Conservation (phyloP, 2,113 vertebrate genomes). For the Microcebus lehilahytsara region DNA sequence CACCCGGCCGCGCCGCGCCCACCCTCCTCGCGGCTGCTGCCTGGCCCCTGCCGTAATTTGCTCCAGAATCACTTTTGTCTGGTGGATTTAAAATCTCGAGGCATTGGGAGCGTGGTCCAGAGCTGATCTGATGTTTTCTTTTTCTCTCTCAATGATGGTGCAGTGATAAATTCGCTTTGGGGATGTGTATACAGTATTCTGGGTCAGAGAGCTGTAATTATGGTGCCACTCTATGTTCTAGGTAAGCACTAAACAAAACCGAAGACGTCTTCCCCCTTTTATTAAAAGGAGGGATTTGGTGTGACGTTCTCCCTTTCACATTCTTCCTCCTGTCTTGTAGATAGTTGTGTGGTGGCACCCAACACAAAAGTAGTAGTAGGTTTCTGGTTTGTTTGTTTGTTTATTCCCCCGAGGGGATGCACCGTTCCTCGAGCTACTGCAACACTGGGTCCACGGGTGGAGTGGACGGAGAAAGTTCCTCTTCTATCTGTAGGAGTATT, state of each 20-base stretch:
- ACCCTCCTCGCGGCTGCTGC: background rate
- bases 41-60: background rate
- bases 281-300: background rate
- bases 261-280: background rate
- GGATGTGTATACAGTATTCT: too few relatives aligned
- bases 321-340: conserved; percentile 1
- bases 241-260: background rate
- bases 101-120: fast-evolving
- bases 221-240: background rate
- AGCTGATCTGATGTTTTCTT: background rate
- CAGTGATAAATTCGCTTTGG: background rate
- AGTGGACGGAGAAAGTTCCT: conserved; percentile 78
- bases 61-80: background rate
- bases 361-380: background rate
- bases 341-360: background rate
- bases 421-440: background rate
- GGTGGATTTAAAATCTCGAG: background rate
- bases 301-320: background rate
- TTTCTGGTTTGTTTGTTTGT: too few relatives aligned
- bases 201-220: background rate
- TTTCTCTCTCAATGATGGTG: background rate
- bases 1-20: fast-evolving
- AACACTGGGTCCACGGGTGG: conserved; percentile 75
- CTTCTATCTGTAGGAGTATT: background rate
- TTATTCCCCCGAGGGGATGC: too few relatives aligned